Conservation (phyloP, 2,888 invertebrate genomes). For the Lapara coniferarum region DNA sequence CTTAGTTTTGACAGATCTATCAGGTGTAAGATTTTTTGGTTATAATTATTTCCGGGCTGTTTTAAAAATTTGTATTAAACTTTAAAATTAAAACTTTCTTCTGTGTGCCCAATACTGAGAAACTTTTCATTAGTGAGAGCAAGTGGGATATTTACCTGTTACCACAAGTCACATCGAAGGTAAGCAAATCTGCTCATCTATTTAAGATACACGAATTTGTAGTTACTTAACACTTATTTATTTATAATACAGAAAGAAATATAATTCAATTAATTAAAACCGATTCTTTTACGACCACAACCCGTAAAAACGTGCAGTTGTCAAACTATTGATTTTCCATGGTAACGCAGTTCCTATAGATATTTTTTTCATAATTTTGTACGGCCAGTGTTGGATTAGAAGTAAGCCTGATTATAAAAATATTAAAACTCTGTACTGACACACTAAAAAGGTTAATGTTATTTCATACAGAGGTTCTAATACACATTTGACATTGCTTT, state of each 20-base stretch:
- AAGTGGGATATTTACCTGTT: background rate
- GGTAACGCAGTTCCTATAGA: constrained; percentile 49
- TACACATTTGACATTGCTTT: constrained; percentile 30
- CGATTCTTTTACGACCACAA: constrained; percentile 33
- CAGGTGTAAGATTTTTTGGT: background rate
- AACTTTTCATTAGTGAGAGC: background rate
- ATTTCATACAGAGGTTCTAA: background rate
- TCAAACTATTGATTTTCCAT: constrained; percentile 56
- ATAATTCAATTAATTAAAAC: constrained; percentile 37
- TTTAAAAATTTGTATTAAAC: background rate
- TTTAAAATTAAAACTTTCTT: background rate
- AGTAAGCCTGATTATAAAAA: background rate
- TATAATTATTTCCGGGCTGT: background rate
- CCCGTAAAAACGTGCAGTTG: constrained; percentile 42
- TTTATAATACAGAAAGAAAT: constrained; percentile 31
- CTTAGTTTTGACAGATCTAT: constrained; percentile 8
- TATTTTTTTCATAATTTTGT: constrained; percentile 41
- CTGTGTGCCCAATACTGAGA: no score
- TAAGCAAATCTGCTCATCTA: constrained; percentile 27
- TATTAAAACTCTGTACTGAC: background rate
- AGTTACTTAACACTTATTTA: constrained; percentile 36
- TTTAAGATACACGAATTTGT: background rate
- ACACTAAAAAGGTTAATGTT: constrained; percentile 13
- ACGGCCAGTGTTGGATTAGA: constrained; percentile 35
- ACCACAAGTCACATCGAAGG: constrained; percentile 31